phyloP scores from a whole-genome alignment of 1,140 invertebrate species.

The Drosophila willistoni region DNA sequence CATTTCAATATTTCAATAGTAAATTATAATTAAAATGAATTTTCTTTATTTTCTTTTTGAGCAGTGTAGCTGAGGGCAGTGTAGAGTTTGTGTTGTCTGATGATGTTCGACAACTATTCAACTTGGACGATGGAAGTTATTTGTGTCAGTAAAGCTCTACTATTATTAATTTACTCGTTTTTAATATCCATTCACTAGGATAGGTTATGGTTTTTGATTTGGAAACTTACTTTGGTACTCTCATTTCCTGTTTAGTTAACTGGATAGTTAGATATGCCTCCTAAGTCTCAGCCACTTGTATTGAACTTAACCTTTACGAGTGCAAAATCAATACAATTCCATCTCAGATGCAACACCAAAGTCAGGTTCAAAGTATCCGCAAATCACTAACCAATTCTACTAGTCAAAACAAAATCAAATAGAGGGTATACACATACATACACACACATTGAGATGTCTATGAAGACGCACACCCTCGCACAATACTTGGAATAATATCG shows the following conservation, averaged over 20 bases:
- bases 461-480: slow-evolving; percentile 4
- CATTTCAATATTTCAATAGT: too few species aligned
- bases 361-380: slow-evolving; percentile 60
- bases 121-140: not conserved
- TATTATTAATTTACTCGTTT: too few species aligned
- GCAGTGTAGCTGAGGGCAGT: too few species aligned
- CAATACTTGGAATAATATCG: slow-evolving; percentile 21
- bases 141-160: not conserved
- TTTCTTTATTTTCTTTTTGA: too few species aligned
- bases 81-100: too few species aligned
- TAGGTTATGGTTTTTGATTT: not conserved
- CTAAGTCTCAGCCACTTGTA: not conserved
- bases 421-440: slow-evolving; percentile 12
- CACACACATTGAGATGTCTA: slow-evolving; percentile 7
- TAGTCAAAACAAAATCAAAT: slow-evolving; percentile 39
- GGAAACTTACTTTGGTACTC: not conserved
- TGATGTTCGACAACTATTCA: too few species aligned
- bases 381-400: slow-evolving; percentile 24
- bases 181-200: not conserved
- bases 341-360: slow-evolving; percentile 21
- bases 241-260: not conserved
- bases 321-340: slow-evolving; percentile 19
- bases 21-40: too few species aligned
- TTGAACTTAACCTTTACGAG: slow-evolving; percentile 27
- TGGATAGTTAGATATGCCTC: not conserved